Evolutionary conservation across 2,797 vertebrate genomes (phyloP), one percentile per base, ranked within the genome.

Genomic region (Percopsis omiscomaycus): DNA sequence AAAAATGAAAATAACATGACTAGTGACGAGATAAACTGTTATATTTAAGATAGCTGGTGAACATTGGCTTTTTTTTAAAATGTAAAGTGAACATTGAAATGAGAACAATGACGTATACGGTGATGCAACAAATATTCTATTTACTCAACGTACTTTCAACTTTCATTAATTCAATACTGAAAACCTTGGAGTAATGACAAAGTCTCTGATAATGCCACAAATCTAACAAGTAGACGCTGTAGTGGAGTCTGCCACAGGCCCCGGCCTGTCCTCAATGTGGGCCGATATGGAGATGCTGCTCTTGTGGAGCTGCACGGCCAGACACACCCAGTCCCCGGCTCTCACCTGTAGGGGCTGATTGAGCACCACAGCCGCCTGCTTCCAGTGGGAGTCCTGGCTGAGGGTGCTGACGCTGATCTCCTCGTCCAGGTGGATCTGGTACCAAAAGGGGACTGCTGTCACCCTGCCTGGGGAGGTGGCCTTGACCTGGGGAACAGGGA

Each of bases 371-470:
- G 96, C 96, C 0, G 96, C 98, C 85, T 99, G 97, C 82, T 96
- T 98, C 97, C 97, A 99, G 88, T 98, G 96, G 0, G 98, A 98
- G 66, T 87, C 90, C 56, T 91, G 86, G 66, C 86, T 89, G 13
- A 95, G 93, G 13, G 95, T 98, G 76, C 94, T 94, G 80, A 99
- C 74, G 4, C 82, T 86, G 53, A 91, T 89, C 0, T 96, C 94
- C 16, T 93, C 86, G 74, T 98, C 94, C 54, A 98, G 91, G 72
- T 92, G 84, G 64, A 99, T 90, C 50, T 95, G 90, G 84, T 98
- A 99, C 98, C 98, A 99, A 87, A 98, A 98, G n/a, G 96, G 95
- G 82, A 98, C 71, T 1, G 96, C 96, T 0, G 96, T 99, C 67
- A 98, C 76, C 66, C 68, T 92, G 61, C 97, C 96, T 0, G 95